Evolutionary conservation across 1,140 invertebrate genomes (phyloP).

Genomic region (Leptopilina clavipes): DNA sequence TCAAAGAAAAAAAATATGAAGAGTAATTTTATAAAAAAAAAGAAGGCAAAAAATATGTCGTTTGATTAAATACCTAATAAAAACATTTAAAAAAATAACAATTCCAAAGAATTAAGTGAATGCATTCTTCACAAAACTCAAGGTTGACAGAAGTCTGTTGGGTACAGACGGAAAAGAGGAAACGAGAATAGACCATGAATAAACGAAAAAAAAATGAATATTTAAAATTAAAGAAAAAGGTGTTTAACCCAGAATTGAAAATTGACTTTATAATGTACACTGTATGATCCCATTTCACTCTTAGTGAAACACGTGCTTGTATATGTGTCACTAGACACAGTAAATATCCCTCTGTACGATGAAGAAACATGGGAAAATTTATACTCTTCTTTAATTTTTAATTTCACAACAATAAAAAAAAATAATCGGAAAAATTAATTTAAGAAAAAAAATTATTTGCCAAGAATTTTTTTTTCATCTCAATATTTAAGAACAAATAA

Average conservation of each 20-base stretch:
- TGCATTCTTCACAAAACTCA: neutral
- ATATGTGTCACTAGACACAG: neutral
- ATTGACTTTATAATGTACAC: neutral
- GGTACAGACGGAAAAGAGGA: constrained; percentile 13
- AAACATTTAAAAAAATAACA: neutral
- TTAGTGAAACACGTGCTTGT: constrained; percentile 10
- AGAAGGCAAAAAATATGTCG: neutral
- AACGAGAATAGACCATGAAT: constrained; percentile 1
- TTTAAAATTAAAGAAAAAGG: neutral
- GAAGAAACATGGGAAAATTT: no score
- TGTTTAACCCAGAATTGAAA: constrained; percentile 31
- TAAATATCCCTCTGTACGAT: no score
- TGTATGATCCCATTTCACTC: neutral
- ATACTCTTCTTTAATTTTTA: no score
- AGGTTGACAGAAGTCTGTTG: constrained; percentile 21
- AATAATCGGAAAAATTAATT: no score
- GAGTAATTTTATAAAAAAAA: neutral
- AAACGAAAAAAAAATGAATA: constrained; percentile 14
- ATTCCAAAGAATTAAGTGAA: constrained; percentile 1
- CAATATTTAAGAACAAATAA: no score
- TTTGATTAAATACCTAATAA: neutral
- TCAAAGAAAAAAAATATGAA: neutral
- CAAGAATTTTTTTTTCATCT: no score
- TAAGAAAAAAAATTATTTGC: no score
- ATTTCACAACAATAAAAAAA: no score